Base-by-base conservation (phyloP, 2,797 vertebrate genomes). In the Anolis apletophallus region DNA sequence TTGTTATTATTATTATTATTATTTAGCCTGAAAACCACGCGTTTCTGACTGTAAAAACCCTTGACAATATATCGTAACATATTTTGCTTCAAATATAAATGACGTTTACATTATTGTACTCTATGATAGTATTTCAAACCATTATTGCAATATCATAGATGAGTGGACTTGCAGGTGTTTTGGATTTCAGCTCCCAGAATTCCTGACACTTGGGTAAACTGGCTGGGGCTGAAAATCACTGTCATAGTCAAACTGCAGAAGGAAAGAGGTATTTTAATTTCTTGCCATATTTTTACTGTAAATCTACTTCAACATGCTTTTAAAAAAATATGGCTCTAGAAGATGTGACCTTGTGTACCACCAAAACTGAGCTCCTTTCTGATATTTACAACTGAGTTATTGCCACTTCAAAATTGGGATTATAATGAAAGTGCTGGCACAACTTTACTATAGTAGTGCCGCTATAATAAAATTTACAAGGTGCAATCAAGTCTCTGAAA, bases 371-470 rank as follows among this genome's bases (percentile, higher is more conserved):
- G 13, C 3, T 92, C 69, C 86, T 40, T 83, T 16, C 69, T 84
- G 85, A 46, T 81, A 84, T 90, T 92, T 90, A 90, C 84, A 88
- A 83, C 75, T 91, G 82, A 94, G 79, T 92, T 93, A 90, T 90
- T 87, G 75, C 71, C 29, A 36, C 68, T 90, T 88, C 57, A 91
- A 93, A 88, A 86, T 54, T 75, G 73, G 17, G 32, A 92, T 92
- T 92, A 86, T 83, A 92, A 91, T 76, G n/a, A 92, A 95, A 95
- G n/a, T 93, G 88, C 82, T 93, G 85, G 94, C 71, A 85, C 75
- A 93, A 91, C 29, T 55, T 94, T 93, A 82, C 52, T 85, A 57
- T 9, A 87, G 29, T 72, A 90, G 73, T 85, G 46, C 40, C 90
- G 29, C 12, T 79, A 5, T 83, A 91, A 94, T 89, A 92, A 93